Evolutionary conservation across 2,113 vertebrate species (phyloP).

Genomic region (Seriola rivoliana): DNA sequence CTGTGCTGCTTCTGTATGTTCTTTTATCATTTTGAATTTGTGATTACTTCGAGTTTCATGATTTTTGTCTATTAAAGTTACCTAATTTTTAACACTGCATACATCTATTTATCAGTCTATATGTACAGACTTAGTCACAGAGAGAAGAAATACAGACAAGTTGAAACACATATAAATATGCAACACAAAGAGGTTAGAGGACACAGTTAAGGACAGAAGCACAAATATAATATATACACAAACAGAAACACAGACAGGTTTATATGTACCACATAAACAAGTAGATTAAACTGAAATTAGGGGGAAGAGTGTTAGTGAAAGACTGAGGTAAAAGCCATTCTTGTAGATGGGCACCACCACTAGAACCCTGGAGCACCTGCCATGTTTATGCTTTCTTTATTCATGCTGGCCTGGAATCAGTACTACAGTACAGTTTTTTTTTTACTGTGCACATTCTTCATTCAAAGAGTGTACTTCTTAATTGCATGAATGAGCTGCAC

Average conservation of each 20-base stretch:
- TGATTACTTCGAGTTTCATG: not conserved
- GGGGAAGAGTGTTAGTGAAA: constrained; percentile 47
- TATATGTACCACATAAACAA: constrained; percentile 26
- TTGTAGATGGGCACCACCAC: constrained; percentile 59
- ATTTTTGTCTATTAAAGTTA: not conserved
- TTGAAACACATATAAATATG: constrained; percentile 36
- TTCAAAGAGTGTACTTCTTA: not conserved
- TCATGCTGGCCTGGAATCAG: constrained; percentile 15
- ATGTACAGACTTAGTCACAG: constrained; percentile 17
- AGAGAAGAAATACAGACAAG: constrained; percentile 56
- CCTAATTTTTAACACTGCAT: not conserved
- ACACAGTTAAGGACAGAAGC: constrained; percentile 32
- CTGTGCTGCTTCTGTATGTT: not conserved
- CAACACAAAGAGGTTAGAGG: constrained; percentile 25
- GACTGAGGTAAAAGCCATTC: constrained; percentile 24
- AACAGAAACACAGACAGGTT: constrained; percentile 36
- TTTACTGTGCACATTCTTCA: not conserved
- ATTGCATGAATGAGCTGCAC: not conserved
- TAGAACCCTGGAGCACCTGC: constrained; percentile 72
- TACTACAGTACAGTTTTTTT: not conserved
- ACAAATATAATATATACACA: constrained; percentile 35
- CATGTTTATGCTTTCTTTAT: constrained; percentile 12
- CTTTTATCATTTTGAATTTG: not conserved
- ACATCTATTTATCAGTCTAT: not conserved
- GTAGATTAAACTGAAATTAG: constrained; percentile 24